Evolutionary conservation across 2,888 invertebrate species (phyloP).

Genomic region (Nycteola revayana): DNA sequence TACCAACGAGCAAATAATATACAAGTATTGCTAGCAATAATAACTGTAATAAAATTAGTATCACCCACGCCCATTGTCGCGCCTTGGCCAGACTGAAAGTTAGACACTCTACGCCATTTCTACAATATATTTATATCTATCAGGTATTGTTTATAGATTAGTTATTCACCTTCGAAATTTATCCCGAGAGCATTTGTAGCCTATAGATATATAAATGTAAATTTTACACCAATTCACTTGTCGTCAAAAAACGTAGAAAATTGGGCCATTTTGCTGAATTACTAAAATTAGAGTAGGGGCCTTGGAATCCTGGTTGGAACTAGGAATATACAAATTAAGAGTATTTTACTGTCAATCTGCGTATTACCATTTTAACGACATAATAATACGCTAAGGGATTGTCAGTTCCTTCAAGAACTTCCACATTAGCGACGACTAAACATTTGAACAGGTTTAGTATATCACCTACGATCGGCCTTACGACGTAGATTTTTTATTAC

Average conservation of each 20-base stretch:
- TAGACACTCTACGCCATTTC: conserved; percentile 29
- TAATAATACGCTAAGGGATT: conserved; percentile 37
- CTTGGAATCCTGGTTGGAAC: too few species aligned
- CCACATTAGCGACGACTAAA: conserved; percentile 37
- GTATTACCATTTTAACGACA: conserved; percentile 36
- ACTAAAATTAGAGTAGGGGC: too few species aligned
- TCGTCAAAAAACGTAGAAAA: too few species aligned
- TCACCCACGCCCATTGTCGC: conserved; percentile 40
- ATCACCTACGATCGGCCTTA: conserved; percentile 56
- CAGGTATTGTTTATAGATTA: too few species aligned
- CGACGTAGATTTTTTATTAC: conserved; percentile 40
- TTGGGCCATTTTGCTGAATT: too few species aligned
- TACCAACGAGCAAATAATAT: conserved; percentile 31
- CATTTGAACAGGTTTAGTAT: conserved; percentile 50
- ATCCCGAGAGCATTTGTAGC: too few species aligned
- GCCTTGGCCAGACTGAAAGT: conserved; percentile 41
- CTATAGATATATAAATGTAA: too few species aligned
- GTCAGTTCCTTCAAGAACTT: conserved; percentile 40
- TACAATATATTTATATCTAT: conserved; percentile 48
- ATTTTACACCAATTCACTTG: too few species aligned
- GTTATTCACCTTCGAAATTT: too few species aligned
- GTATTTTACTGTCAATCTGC: neutral
- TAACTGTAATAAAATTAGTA: conserved; percentile 42
- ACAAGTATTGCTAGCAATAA: conserved; percentile 34
- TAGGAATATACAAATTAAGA: too few species aligned